Evolutionary conservation across 2,888 invertebrate genomes (phyloP).

Genomic region (Conistra vaccinii): DNA sequence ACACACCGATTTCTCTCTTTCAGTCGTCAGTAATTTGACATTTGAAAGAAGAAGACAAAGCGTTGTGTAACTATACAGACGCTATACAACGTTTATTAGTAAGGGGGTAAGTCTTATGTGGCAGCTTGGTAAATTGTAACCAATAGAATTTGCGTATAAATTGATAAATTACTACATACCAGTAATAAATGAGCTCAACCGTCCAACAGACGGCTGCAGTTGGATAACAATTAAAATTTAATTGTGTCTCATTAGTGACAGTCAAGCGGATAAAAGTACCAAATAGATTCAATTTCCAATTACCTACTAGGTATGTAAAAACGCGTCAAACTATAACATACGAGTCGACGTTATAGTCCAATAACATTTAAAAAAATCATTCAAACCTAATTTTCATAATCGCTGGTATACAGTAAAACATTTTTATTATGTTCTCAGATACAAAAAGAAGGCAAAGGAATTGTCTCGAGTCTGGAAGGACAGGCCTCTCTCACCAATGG

Average conservation of each 20-base stretch:
- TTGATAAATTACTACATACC: not conserved
- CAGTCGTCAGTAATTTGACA: no score
- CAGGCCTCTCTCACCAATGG: slow-evolving; percentile 87
- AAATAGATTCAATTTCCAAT: not conserved
- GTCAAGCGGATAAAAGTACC: no score
- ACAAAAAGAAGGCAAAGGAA: slow-evolving; percentile 63
- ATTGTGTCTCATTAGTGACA: no score
- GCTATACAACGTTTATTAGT: no score
- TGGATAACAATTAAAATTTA: no score
- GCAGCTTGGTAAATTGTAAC: no score
- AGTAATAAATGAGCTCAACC: not conserved
- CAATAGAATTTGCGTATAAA: not conserved
- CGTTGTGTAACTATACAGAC: no score
- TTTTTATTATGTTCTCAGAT: slow-evolving; percentile 49
- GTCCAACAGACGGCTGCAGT: no score
- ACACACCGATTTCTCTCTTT: no score
- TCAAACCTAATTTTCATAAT: not conserved
- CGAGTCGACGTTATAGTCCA: not conserved
- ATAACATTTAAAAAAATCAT: not conserved
- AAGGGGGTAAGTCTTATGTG: not conserved
- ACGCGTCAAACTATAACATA: not conserved
- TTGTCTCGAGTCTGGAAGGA: slow-evolving; percentile 74
- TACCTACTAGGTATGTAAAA: not conserved
- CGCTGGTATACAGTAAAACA: not conserved
- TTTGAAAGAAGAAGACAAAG: no score